These are phyloP conservation scores for Melieria crassipennis DNA, from an alignment of 2,888 invertebrate species.

Conservation along the genomic window DNA sequence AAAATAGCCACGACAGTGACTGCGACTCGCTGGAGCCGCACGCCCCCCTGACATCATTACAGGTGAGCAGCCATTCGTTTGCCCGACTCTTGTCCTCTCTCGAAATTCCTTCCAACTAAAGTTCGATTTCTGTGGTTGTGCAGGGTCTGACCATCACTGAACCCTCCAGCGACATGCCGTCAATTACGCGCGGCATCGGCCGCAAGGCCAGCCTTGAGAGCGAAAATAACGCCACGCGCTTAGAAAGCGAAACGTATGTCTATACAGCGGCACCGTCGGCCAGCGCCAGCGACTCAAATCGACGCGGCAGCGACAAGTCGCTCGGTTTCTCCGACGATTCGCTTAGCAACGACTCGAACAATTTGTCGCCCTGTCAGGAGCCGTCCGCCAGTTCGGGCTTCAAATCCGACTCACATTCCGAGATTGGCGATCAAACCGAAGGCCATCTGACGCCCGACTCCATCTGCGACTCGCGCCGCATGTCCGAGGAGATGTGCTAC, in stretches of 20 bases:
- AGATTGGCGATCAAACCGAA: slow-evolving; percentile 69
- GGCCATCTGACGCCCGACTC: slow-evolving; percentile 65
- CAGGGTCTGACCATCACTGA: slow-evolving; percentile 57
- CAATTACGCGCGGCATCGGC: slow-evolving; percentile 82
- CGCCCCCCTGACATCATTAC: slow-evolving; percentile 61
- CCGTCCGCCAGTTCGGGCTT: slow-evolving; percentile 72
- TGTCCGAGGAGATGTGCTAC: slow-evolving; percentile 68
- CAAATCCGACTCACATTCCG: slow-evolving; percentile 69
- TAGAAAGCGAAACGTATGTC: slow-evolving; percentile 29
- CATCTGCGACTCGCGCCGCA: slow-evolving; percentile 63
- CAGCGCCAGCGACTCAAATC: slow-evolving; percentile 63
- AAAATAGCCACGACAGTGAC: slow-evolving; percentile 78
- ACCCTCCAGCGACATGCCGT: slow-evolving; percentile 75
- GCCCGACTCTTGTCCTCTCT: too few relatives aligned
- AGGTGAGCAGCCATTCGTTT: slow-evolving; percentile 47
- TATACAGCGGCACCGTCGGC: slow-evolving; percentile 1
- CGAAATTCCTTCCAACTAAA: background rate
- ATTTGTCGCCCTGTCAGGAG: slow-evolving; percentile 69
- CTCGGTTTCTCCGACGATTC: slow-evolving; percentile 79
- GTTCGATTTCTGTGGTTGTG: background rate
- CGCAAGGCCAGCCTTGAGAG: slow-evolving; percentile 75
- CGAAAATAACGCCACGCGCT: slow-evolving; percentile 38
- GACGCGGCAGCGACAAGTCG: slow-evolving; percentile 76
- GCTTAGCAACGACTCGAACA: slow-evolving; percentile 73
- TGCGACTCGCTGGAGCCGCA: slow-evolving; percentile 73